These are phyloP conservation scores for Eupithecia vulgata DNA, from an alignment of 2,888 invertebrate genomes.

Conservation along the genomic window DNA sequence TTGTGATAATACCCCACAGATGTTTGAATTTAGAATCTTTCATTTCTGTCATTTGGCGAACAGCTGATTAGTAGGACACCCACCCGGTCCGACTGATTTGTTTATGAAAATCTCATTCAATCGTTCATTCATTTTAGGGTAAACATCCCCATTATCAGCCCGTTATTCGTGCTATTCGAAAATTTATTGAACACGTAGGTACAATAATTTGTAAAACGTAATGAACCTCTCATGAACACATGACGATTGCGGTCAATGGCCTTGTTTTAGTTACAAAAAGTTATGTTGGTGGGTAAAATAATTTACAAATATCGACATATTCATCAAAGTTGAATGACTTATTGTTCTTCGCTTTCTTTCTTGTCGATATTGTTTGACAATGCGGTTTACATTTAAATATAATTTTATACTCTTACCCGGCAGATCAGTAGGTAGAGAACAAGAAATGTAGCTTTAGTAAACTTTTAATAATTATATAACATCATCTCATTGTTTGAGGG, in stretches of 20 bases:
- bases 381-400: neutral
- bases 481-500: too few relatives aligned
- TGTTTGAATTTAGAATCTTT: constrained; percentile 26
- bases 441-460: too few relatives aligned
- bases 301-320: constrained; percentile 19
- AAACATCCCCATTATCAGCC: constrained; percentile 3
- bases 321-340: constrained; percentile 17
- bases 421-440: neutral
- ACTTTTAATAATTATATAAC: too few relatives aligned
- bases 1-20: constrained; percentile 10
- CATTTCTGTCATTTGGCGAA: constrained; percentile 32
- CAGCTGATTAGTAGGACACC: constrained; percentile 54
- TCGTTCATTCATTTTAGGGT: constrained; percentile 26
- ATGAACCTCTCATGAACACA: constrained; percentile 17
- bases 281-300: constrained; percentile 11
- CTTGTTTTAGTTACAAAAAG: constrained; percentile 20
- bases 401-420: neutral
- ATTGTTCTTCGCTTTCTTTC: constrained; percentile 13
- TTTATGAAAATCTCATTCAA: constrained; percentile 17
- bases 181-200: constrained; percentile 3
- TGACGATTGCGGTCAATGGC: constrained; percentile 27
- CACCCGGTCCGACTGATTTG: neutral
- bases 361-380: constrained; percentile 4
- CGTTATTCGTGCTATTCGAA: neutral
- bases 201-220: neutral